These are phyloP conservation scores for Drosophila fuyamai DNA, from an alignment of 1,140 invertebrate genomes.

Conservation along the genomic window DNA sequence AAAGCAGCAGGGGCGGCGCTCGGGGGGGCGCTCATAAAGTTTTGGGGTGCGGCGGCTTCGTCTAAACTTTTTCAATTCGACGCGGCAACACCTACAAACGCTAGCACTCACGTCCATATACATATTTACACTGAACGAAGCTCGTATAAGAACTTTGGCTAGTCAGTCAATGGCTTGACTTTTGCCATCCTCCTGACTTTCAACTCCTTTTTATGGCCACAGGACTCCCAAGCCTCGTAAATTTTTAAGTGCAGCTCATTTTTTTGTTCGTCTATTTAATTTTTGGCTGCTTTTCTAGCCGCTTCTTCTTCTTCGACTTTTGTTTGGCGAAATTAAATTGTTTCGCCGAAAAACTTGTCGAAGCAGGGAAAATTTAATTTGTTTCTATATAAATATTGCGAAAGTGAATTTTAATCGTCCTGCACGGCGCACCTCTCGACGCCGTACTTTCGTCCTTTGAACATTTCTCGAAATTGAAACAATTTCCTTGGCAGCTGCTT, in stretches of 20 bases:
- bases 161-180: conserved; percentile 65
- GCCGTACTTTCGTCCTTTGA: conserved; percentile 43
- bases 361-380: conserved; percentile 79
- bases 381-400: conserved; percentile 81
- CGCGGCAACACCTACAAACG: conserved; percentile 67
- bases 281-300: conserved; percentile 14
- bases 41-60: conserved; percentile 42
- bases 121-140: conserved; percentile 13
- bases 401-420: conserved; percentile 79
- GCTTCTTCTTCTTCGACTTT: conserved; percentile 42
- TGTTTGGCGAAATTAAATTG: conserved; percentile 79
- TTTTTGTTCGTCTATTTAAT: conserved; percentile 21
- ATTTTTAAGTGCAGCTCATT: conserved; percentile 77
- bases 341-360: conserved; percentile 70
- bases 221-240: conserved; percentile 63
- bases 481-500: conserved; percentile 74
- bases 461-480: conserved; percentile 78
- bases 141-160: conserved; percentile 44
- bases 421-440: conserved; percentile 26
- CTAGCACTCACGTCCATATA: conserved; percentile 14
- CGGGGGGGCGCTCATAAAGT: conserved; percentile 65
- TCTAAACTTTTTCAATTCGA: conserved; percentile 81
- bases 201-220: conserved; percentile 63
- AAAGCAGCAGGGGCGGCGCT: conserved; percentile 17
- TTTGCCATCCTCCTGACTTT: not conserved